Evolutionary conservation across 2,888 invertebrate species (phyloP).

Genomic region (Archips xylosteana): DNA sequence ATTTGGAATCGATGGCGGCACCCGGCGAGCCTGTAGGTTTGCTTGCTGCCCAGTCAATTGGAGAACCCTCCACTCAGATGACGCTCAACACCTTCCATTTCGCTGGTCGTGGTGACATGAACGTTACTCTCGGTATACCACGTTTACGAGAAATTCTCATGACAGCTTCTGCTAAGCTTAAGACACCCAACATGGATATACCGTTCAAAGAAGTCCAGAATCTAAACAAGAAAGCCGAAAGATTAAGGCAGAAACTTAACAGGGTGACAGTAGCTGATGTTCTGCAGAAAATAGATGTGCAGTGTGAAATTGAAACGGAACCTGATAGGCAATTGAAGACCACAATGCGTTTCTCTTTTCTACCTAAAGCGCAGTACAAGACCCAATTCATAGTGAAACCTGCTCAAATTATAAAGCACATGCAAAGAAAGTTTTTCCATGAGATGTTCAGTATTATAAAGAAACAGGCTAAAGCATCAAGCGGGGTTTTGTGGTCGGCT

Average conservation of each 20-base stretch:
- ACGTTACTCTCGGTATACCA: constrained; percentile 99
- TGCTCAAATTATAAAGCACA: constrained; percentile 88
- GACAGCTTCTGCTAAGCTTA: constrained; percentile 96
- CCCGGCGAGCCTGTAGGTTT: constrained; percentile 99
- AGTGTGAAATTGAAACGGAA: constrained; percentile 83
- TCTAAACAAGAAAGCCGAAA: constrained; percentile 87
- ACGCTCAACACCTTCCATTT: constrained; percentile 99
- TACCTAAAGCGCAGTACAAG: constrained; percentile 91
- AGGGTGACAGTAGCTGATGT: constrained; percentile 92
- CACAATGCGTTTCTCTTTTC: constrained; percentile 89
- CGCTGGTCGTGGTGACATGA: constrained; percentile 99
- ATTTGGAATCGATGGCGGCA: constrained; percentile 90
- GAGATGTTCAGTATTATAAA: constrained; percentile 87
- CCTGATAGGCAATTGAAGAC: constrained; percentile 87
- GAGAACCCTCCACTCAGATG: constrained; percentile 99
- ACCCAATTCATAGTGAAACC: constrained; percentile 90
- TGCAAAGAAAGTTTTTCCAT: constrained; percentile 90
- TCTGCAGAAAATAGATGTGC: constrained; percentile 89
- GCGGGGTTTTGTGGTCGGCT: constrained; percentile 80
- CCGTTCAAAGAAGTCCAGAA: constrained; percentile 88
- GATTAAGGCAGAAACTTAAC: constrained; percentile 90
- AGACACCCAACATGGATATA: constrained; percentile 98
- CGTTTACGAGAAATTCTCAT: constrained; percentile 98
- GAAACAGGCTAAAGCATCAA: constrained; percentile 84
- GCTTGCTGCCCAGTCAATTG: constrained; percentile 98